phyloP scores from a whole-genome alignment of 1,140 invertebrate species.

The Drosophila pseudoananassae region DNA sequence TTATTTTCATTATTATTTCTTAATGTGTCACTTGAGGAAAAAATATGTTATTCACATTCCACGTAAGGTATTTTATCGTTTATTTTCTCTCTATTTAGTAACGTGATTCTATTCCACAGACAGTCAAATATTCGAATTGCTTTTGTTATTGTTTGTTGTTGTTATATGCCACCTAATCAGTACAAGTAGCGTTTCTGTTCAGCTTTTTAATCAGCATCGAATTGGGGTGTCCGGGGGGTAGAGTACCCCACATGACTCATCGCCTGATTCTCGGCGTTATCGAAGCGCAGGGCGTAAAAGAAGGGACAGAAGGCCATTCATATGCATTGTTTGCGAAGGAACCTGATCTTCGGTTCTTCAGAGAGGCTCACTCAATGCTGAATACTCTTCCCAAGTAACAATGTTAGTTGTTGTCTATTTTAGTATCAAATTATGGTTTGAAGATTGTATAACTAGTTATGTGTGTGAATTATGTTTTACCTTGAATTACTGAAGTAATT shows the following conservation, averaged over 20 bases:
- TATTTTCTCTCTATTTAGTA: constrained; percentile 18
- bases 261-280: constrained; percentile 22
- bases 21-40: neutral
- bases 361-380: constrained; percentile 4
- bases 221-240: constrained; percentile 9
- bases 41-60: neutral
- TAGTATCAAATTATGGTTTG: neutral
- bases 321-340: constrained; percentile 38
- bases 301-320: constrained; percentile 5
- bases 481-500: neutral
- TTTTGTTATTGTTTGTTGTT: constrained; percentile 56
- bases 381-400: constrained; percentile 8
- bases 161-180: constrained; percentile 39
- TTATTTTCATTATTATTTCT: neutral
- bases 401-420: neutral
- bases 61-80: neutral
- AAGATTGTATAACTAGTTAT: too few relatives aligned
- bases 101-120: constrained; percentile 57
- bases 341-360: constrained; percentile 33
- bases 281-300: constrained; percentile 8
- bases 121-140: constrained; percentile 18
- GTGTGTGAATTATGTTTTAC: too few relatives aligned
- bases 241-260: constrained; percentile 30
- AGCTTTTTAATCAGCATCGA: constrained; percentile 53
- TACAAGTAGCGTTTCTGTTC: constrained; percentile 17